These are phyloP conservation scores for Lagorchestes hirsutus DNA, from an alignment of 2,797 vertebrate genomes.

Conservation along the genomic window DNA sequence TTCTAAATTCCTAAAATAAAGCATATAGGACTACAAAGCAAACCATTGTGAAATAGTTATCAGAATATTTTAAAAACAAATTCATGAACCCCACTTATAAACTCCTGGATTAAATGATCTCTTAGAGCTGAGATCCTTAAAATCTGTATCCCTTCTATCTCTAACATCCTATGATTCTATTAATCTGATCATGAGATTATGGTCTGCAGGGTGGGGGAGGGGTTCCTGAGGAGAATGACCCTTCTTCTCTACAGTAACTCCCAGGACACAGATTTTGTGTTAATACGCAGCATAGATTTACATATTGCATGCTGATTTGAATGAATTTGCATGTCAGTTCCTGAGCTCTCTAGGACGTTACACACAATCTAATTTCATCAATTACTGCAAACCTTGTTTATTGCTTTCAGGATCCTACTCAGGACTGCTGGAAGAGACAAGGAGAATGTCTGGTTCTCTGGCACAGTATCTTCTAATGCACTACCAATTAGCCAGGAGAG, in stretches of 20 bases:
- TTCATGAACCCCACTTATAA: background rate
- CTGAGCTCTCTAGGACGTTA: background rate
- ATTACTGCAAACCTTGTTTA: constrained; percentile 45
- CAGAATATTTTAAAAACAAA: background rate
- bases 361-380: constrained; percentile 26
- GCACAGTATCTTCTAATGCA: background rate
- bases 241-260: background rate
- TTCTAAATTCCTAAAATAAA: background rate
- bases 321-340: constrained; percentile 32
- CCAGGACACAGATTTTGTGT: background rate
- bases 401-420: constrained; percentile 31
- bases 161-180: background rate
- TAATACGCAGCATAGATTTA: constrained; percentile 21
- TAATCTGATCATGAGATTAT: background rate
- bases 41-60: background rate
- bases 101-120: background rate
- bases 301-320: background rate
- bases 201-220: background rate
- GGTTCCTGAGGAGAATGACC: background rate
- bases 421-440: background rate
- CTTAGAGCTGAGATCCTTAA: background rate
- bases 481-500: background rate
- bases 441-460: background rate
- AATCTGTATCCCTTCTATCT: background rate
- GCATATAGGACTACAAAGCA: background rate